Evolutionary conservation across 2,888 invertebrate species (phyloP).

Genomic region (Leptopterna dolabrata): DNA sequence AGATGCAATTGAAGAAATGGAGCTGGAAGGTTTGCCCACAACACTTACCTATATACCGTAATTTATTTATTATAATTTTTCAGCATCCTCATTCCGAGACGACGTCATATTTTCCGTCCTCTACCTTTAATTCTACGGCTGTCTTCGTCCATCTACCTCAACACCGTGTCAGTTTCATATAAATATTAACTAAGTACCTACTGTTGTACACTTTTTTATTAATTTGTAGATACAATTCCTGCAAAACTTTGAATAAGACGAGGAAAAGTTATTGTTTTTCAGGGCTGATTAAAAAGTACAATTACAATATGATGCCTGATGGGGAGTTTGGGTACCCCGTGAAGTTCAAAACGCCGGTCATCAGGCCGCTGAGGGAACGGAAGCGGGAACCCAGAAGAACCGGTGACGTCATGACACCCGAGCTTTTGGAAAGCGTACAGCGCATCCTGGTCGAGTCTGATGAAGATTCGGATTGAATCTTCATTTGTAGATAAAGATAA

Average conservation of each 20-base stretch:
- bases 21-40: background rate
- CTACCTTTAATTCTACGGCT: no score
- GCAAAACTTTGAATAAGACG: no score
- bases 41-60: no score
- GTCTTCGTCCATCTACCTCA: no score
- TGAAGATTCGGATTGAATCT: background rate
- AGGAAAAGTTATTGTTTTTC: background rate
- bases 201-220: no score
- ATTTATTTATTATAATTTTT: no score
- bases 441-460: background rate
- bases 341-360: background rate
- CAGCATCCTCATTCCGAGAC: no score
- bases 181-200: no score
- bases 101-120: no score
- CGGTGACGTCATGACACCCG: background rate
- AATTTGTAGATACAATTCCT: no score
- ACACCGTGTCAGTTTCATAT: no score
- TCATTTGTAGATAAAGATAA: no score
- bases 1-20: constrained; percentile 21
- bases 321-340: background rate
- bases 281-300: constrained; percentile 21
- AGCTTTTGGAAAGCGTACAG: background rate
- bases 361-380: background rate
- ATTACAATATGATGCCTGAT: constrained; percentile 21
- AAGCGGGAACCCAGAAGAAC: background rate